phyloP scores from a whole-genome alignment of 2,888 invertebrate genomes.

The Cryptocheilus praepositus region DNA sequence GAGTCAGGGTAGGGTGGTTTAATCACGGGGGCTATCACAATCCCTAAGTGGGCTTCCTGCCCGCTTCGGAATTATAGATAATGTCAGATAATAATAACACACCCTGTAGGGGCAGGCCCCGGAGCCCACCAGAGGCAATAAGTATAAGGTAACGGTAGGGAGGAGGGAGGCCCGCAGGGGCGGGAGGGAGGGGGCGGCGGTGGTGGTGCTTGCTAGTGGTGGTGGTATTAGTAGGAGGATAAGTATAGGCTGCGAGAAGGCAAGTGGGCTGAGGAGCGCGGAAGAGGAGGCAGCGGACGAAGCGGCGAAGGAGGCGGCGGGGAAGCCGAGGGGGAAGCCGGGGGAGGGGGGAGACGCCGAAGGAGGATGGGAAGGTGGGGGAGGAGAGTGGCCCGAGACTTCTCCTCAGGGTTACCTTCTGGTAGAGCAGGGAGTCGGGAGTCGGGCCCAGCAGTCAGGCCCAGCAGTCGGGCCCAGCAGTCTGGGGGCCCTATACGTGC shows the following conservation, averaged over 20 bases:
- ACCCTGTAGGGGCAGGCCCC: slow-evolving; percentile 68
- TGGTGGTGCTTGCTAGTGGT: slow-evolving; percentile 53
- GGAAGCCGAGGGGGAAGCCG: slow-evolving; percentile 32
- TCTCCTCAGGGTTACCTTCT: slow-evolving; percentile 67
- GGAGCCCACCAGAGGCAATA: slow-evolving; percentile 67
- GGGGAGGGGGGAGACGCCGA: slow-evolving; percentile 18
- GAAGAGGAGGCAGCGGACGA: slow-evolving; percentile 27
- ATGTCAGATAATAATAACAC: slow-evolving; percentile 75
- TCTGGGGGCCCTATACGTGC: slow-evolving; percentile 72
- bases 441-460: slow-evolving; percentile 72
- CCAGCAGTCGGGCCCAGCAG: slow-evolving; percentile 72
- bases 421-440: slow-evolving; percentile 67
- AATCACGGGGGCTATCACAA: slow-evolving; percentile 75
- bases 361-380: slow-evolving; percentile 9
- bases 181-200: slow-evolving; percentile 52
- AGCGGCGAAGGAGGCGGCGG: slow-evolving; percentile 30
- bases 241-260: slow-evolving; percentile 72
- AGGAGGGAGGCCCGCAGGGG: slow-evolving; percentile 50
- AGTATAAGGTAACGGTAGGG: slow-evolving; percentile 70
- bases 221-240: slow-evolving; percentile 73
- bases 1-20: slow-evolving; percentile 64
- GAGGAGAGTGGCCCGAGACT: slow-evolving; percentile 48
- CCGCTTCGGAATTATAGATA: slow-evolving; percentile 74
- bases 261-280: slow-evolving; percentile 52
- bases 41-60: slow-evolving; percentile 75